Conservation (phyloP, 2,888 invertebrate genomes). For the Tolmerus cingulatus region DNA sequence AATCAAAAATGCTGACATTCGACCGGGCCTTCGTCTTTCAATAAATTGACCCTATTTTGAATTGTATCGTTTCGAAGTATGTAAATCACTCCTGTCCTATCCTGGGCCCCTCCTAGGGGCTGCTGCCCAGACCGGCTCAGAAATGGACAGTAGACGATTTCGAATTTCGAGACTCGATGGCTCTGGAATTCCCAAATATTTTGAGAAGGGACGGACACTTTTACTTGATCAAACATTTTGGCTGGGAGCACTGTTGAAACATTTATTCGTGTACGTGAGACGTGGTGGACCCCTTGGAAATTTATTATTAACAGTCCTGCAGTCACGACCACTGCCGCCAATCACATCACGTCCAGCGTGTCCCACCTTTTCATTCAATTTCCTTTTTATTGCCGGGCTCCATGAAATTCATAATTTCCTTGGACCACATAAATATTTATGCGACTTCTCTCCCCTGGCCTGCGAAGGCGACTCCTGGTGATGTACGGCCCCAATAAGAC, state of each 20-base stretch:
- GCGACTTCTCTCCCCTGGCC: background rate
- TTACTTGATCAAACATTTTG: slow-evolving; percentile 27
- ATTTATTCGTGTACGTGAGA: background rate
- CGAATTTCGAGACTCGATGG: background rate
- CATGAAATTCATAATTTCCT: background rate
- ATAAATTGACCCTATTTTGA: slow-evolving; percentile 20
- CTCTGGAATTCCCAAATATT: background rate
- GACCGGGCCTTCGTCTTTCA: background rate
- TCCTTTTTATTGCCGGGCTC: background rate
- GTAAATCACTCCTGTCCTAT: background rate
- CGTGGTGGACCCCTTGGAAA: background rate
- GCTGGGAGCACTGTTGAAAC: background rate
- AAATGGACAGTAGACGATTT: slow-evolving; percentile 13
- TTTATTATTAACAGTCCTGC: background rate
- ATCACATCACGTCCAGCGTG: background rate
- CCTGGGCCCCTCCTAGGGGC: background rate
- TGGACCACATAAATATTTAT: background rate
- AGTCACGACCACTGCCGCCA: background rate
- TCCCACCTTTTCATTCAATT: background rate
- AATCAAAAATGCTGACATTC: slow-evolving; percentile 13
- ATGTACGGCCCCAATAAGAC: background rate
- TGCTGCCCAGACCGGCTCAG: background rate
- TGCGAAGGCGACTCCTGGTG: background rate
- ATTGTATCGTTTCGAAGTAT: background rate
- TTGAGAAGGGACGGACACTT: slow-evolving; percentile 27